A percentile compares a stretch with the other conserved stretches of the same genome.
Evolutionary conservation across 2,113 vertebrate species (phyloP).

Genomic region (Cacatua alba): DNA sequence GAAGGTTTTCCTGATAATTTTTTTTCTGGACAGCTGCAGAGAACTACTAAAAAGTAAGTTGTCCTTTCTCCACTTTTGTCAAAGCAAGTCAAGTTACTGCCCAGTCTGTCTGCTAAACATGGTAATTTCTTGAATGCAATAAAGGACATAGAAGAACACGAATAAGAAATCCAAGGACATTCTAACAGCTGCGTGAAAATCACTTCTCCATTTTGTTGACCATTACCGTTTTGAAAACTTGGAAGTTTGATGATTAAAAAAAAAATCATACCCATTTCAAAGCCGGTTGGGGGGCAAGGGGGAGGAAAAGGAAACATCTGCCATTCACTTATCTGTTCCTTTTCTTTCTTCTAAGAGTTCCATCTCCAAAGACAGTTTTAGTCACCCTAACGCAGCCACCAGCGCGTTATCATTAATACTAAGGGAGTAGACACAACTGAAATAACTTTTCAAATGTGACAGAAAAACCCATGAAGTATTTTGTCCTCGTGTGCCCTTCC

Average conservation of each 20-base stretch:
- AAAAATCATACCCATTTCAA: neutral
- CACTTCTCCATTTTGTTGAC: neutral
- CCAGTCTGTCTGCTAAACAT: neutral
- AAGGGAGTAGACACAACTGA: neutral
- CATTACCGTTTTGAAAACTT: neutral
- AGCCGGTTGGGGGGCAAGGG: neutral
- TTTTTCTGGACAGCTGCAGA: neutral
- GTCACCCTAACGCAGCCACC: neutral
- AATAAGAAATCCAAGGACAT: neutral
- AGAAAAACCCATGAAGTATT: neutral
- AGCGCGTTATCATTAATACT: neutral
- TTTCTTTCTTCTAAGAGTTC: neutral
- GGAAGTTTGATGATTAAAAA: neutral
- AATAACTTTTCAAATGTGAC: neutral
- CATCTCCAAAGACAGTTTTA: neutral
- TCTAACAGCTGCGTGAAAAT: neutral
- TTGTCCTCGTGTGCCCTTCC: neutral
- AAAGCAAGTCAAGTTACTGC: neutral
- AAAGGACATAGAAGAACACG: neutral
- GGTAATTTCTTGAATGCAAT: neutral
- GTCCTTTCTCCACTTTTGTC: neutral
- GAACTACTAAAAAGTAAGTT: neutral
- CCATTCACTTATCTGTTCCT: neutral
- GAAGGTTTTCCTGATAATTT: neutral
- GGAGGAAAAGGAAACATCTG: neutral